A percentile compares a stretch with the other conserved stretches of the same genome.
These are phyloP conservation scores for Rhea pennata DNA, from an alignment of 2,113 vertebrate genomes.

Conservation along the genomic window DNA sequence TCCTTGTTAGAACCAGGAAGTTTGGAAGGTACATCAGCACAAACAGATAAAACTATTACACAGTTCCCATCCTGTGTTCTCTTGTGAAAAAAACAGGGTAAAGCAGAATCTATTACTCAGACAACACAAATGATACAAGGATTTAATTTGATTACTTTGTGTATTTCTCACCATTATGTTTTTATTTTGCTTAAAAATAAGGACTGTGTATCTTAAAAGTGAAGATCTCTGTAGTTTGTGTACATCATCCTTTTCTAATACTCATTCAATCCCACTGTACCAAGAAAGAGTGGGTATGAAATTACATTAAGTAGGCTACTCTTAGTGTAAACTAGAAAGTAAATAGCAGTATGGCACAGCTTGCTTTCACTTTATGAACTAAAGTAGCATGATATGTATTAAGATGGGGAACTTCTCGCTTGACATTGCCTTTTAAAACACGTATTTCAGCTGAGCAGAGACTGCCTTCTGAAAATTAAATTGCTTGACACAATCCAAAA, in stretches of 20 bases:
- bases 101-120: background rate
- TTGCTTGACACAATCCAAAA: background rate
- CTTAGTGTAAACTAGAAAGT: background rate
- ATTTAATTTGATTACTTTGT: background rate
- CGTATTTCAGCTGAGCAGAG: background rate
- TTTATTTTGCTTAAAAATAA: background rate
- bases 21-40: background rate
- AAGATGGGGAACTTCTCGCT: background rate
- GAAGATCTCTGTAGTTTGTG: background rate
- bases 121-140: background rate
- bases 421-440: background rate
- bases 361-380: background rate
- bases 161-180: background rate
- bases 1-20: background rate
- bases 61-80: background rate
- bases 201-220: background rate
- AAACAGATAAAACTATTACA: background rate
- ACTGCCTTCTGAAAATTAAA: background rate
- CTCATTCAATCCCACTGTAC: fast-evolving
- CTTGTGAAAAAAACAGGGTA: background rate
- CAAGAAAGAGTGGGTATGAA: background rate
- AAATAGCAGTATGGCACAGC: background rate
- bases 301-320: background rate
- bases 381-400: background rate
- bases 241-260: background rate